Evolutionary conservation across 2,113 vertebrate species (phyloP).

Genomic region (Bufo gargarizans): DNA sequence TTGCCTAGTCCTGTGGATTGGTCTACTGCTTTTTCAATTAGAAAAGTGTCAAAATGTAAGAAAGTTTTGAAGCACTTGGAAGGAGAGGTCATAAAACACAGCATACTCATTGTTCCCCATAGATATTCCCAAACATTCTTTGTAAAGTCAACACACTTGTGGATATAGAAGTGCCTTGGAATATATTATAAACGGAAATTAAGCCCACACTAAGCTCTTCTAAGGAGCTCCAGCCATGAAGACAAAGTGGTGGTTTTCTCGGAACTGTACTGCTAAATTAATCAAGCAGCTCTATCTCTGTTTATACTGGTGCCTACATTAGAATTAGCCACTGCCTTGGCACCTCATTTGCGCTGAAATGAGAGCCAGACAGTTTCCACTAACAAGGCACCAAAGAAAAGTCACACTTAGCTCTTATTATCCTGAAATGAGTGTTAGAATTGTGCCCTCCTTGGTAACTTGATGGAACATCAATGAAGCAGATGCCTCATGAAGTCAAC

Average conservation of each 20-base stretch:
- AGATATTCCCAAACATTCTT: constrained; percentile 47
- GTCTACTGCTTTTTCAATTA: constrained; percentile 31
- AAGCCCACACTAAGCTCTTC: constrained; percentile 24
- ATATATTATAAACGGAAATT: constrained; percentile 32
- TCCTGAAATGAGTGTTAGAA: neutral
- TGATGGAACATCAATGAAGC: neutral
- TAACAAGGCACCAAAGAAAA: constrained; percentile 20
- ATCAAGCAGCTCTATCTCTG: constrained; percentile 20
- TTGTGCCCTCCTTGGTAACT: neutral
- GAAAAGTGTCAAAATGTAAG: constrained; percentile 3
- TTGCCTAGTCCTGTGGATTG: neutral
- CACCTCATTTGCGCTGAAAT: constrained; percentile 13
- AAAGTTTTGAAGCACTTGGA: constrained; percentile 33
- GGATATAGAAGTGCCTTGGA: constrained; percentile 35
- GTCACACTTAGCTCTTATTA: neutral
- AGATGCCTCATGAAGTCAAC: neutral
- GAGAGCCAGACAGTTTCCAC: constrained; percentile 25
- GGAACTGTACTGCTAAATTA: constrained; percentile 19
- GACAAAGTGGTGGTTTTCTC: constrained; percentile 32
- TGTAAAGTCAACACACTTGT: constrained; percentile 45
- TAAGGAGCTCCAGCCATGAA: constrained; percentile 17
- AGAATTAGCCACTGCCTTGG: neutral
- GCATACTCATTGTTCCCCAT: constrained; percentile 36
- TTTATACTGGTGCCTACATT: constrained; percentile 41
- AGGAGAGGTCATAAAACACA: constrained; percentile 22